These are phyloP conservation scores for Phalacrocorax carbo DNA, from an alignment of 2,113 vertebrate species.

Conservation along the genomic window DNA sequence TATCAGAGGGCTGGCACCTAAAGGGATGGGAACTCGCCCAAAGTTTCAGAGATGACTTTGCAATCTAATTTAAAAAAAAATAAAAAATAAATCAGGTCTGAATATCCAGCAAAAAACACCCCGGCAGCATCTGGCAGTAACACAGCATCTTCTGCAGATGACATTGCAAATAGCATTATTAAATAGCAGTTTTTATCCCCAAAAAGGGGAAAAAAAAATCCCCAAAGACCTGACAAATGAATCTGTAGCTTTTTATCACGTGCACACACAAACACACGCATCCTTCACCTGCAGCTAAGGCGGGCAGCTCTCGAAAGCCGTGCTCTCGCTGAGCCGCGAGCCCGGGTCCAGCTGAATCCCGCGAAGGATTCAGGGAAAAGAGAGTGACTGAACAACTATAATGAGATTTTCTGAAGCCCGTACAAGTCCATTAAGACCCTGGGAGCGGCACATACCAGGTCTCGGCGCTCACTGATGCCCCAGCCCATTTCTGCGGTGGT, in stretches of 20 bases:
- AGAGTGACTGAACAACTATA: neutral
- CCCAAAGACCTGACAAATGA: neutral
- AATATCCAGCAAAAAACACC: neutral
- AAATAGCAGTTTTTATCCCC: neutral
- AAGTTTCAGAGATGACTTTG: neutral
- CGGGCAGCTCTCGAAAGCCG: neutral
- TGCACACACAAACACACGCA: neutral
- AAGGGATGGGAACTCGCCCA: neutral
- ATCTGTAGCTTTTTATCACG: neutral
- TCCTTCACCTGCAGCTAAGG: neutral
- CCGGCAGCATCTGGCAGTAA: neutral
- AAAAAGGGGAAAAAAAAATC: neutral
- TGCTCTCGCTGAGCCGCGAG: neutral
- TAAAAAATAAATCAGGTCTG: neutral
- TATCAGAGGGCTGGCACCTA: neutral
- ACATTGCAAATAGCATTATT: neutral
- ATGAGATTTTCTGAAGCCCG: neutral
- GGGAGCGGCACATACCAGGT: neutral
- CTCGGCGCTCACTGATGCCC: neutral
- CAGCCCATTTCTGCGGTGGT: accelerated
- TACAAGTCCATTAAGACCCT: neutral
- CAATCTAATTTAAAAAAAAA: neutral
- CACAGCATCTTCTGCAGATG: neutral
- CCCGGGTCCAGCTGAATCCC: neutral
- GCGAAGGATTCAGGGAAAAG: neutral